Conservation (phyloP, 2,113 vertebrate genomes). For the Myanophis thanlyinensis region DNA sequence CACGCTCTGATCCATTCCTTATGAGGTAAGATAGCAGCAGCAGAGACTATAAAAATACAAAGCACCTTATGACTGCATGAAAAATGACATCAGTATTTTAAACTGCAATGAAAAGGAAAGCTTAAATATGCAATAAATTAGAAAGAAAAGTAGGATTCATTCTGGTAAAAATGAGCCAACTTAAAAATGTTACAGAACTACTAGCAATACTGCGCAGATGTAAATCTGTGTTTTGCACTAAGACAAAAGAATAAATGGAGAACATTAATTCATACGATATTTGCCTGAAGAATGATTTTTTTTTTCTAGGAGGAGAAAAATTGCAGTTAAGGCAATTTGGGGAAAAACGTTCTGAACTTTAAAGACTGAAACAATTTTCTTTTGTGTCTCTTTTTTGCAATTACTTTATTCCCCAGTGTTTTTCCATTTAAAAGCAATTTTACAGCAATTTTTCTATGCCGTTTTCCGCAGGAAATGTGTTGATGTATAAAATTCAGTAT, state of each 20-base stretch:
- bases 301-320: conserved; percentile 5
- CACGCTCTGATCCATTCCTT: conserved; percentile 96
- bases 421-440: conserved; percentile 36
- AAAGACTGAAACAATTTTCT: conserved; percentile 43
- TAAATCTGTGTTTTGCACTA: conserved; percentile 33
- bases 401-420: conserved; percentile 30
- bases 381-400: conserved; percentile 25
- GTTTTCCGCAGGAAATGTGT: conserved; percentile 20
- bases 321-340: conserved; percentile 1
- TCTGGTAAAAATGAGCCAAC: conserved; percentile 14
- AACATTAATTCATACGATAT: conserved; percentile 20
- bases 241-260: conserved; percentile 1
- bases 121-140: conserved; percentile 45
- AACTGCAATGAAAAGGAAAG: conserved; percentile 36
- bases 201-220: background rate
- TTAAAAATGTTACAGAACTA: background rate
- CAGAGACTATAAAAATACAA: conserved; percentile 85
- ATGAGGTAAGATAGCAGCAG: conserved; percentile 96
- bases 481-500: conserved; percentile 20
- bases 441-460: conserved; percentile 27
- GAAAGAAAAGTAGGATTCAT: conserved; percentile 28
- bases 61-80: conserved; percentile 72
- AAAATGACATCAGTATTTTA: conserved; percentile 60
- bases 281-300: conserved; percentile 28
- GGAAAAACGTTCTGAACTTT: conserved; percentile 22